These are phyloP conservation scores for Agrotis exclamationis DNA, from an alignment of 2,888 invertebrate species.

Conservation along the genomic window DNA sequence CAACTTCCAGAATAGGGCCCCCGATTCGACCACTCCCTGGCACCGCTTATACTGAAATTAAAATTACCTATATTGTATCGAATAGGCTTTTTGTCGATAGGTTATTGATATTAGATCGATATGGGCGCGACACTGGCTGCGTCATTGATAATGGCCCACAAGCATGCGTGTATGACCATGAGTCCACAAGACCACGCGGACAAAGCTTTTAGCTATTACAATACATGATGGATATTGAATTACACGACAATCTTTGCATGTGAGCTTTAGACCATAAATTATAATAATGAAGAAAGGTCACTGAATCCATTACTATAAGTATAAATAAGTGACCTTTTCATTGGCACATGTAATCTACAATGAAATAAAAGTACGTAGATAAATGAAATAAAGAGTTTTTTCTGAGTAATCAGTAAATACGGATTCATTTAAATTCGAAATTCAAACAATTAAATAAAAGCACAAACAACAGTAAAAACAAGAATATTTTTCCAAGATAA, in stretches of 20 bases:
- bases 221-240: conserved; percentile 69
- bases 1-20: conserved; percentile 64
- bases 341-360: background rate
- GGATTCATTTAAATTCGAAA: background rate
- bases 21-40: conserved; percentile 81
- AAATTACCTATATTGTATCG: conserved; percentile 82
- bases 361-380: too few relatives aligned
- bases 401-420: background rate
- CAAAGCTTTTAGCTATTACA: conserved; percentile 75
- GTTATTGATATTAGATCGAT: conserved; percentile 88
- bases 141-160: conserved; percentile 82
- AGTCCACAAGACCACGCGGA: conserved; percentile 57
- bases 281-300: conserved; percentile 7
- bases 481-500: background rate
- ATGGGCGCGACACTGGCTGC: conserved; percentile 81
- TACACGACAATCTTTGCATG: conserved; percentile 23
- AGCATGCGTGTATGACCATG: conserved; percentile 68
- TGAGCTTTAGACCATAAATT: conserved; percentile 13
- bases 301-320: background rate
- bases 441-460: background rate
- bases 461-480: background rate
- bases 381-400: background rate
- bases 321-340: background rate
- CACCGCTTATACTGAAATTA: conserved; percentile 86
- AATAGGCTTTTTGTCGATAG: conserved; percentile 86